Evolutionary conservation across 2,888 invertebrate genomes (phyloP).

Genomic region (Epinotia nisella): DNA sequence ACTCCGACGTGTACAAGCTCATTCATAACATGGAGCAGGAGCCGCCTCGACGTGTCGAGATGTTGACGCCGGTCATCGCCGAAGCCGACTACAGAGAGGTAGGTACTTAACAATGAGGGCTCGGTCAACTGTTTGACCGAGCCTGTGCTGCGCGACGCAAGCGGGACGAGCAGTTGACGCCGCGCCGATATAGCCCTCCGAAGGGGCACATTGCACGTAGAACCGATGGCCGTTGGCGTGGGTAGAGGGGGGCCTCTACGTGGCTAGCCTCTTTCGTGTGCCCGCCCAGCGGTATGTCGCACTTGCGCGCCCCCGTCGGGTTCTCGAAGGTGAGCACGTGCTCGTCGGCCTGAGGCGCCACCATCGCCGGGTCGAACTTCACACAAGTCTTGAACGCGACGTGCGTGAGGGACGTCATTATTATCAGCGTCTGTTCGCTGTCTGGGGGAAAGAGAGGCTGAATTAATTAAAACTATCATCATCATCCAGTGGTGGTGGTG

Average conservation of each 20-base stretch:
- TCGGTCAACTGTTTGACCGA: too few relatives aligned
- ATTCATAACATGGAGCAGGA: constrained; percentile 90
- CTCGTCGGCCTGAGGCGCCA: constrained; percentile 50
- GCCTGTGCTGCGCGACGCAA: too few relatives aligned
- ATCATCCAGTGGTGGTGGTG: too few relatives aligned
- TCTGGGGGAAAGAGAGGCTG: constrained; percentile 5
- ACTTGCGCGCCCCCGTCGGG: constrained; percentile 61
- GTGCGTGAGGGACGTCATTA: constrained; percentile 60
- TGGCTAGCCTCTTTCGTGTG: constrained; percentile 59
- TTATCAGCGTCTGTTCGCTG: constrained; percentile 61
- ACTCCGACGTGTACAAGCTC: constrained; percentile 92
- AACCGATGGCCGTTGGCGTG: too few relatives aligned
- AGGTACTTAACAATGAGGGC: too few relatives aligned
- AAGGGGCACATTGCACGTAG: too few relatives aligned
- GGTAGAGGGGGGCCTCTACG: too few relatives aligned
- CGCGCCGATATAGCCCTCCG: too few relatives aligned
- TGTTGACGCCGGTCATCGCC: constrained; percentile 82
- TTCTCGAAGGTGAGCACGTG: constrained; percentile 70
- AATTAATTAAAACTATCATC: too few relatives aligned
- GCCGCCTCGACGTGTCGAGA: constrained; percentile 87
- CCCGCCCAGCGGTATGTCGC: constrained; percentile 55
- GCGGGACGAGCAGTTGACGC: too few relatives aligned
- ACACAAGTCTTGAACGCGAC: constrained; percentile 71
- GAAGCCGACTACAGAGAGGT: constrained; percentile 87
- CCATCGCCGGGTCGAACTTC: constrained; percentile 68